These are phyloP conservation scores for Galeopsomyia nigrocyanea DNA, from an alignment of 2,888 invertebrate species.

Conservation along the genomic window DNA sequence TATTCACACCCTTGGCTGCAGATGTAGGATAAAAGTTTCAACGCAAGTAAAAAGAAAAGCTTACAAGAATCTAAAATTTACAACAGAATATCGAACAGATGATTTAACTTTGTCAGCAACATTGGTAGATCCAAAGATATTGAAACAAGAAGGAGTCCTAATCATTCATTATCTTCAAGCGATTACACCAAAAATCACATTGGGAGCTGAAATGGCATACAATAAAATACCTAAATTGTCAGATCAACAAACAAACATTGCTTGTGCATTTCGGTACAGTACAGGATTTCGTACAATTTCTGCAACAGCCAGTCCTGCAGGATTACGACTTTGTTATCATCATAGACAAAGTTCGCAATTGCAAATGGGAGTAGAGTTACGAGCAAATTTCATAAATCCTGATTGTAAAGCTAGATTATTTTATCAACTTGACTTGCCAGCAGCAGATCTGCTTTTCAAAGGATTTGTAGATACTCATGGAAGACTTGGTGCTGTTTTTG, in stretches of 20 bases:
- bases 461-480: slow-evolving; percentile 74
- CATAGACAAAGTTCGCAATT: slow-evolving; percentile 74
- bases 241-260: slow-evolving; percentile 57
- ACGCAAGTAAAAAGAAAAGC: slow-evolving; percentile 57
- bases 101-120: slow-evolving; percentile 60
- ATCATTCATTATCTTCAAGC: slow-evolving; percentile 63
- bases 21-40: slow-evolving; percentile 58
- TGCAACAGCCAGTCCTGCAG: slow-evolving; percentile 72
- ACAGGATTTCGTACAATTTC: slow-evolving; percentile 78
- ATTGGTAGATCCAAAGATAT: slow-evolving; percentile 57
- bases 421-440: slow-evolving; percentile 76
- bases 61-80: slow-evolving; percentile 56
- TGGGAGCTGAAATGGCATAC: slow-evolving; percentile 63
- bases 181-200: slow-evolving; percentile 62
- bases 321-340: slow-evolving; percentile 75
- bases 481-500: slow-evolving; percentile 75
- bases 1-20: slow-evolving; percentile 61
- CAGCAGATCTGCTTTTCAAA: slow-evolving; percentile 74
- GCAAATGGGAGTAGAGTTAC: slow-evolving; percentile 78
- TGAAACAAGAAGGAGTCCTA: slow-evolving; percentile 58
- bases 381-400: slow-evolving; percentile 73
- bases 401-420: slow-evolving; percentile 75
- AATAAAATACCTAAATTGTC: slow-evolving; percentile 54
- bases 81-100: slow-evolving; percentile 63
- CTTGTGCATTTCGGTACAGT: slow-evolving; percentile 67